Evolutionary conservation across 2,888 invertebrate genomes (phyloP).

Genomic region (Myathropa florea): DNA sequence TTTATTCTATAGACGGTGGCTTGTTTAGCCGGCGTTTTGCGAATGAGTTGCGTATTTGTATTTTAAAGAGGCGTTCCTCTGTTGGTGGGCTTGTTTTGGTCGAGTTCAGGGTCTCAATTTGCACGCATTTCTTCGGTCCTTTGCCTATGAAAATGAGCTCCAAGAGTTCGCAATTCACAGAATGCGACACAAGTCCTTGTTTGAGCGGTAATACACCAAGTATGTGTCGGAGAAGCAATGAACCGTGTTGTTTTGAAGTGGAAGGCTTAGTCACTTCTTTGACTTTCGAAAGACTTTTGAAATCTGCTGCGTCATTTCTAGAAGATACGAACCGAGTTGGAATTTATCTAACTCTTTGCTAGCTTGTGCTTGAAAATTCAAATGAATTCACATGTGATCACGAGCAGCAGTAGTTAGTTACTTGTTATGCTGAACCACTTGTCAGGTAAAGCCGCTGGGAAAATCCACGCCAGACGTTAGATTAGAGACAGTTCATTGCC

Average conservation of each 20-base stretch:
- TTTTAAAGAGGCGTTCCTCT: background rate
- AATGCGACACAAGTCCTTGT: no score
- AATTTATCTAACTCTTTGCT: background rate
- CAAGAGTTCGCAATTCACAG: no score
- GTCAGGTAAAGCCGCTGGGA: background rate
- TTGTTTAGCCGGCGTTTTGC: slow-evolving; percentile 10
- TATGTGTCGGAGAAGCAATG: background rate
- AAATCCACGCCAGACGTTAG: background rate
- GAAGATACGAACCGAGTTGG: no score
- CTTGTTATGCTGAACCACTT: background rate
- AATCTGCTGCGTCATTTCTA: background rate
- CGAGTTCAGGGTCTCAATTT: background rate
- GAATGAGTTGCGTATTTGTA: background rate
- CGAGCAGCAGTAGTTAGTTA: background rate
- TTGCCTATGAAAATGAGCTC: background rate
- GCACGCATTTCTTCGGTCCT: no score
- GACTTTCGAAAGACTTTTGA: background rate
- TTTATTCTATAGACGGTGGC: background rate
- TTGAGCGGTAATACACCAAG: background rate
- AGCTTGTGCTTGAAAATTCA: background rate
- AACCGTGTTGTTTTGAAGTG: background rate
- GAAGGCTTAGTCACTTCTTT: background rate
- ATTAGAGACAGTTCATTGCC: background rate
- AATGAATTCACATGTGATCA: background rate
- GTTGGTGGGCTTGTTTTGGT: background rate